phyloP scores from a whole-genome alignment of 2,888 invertebrate species.

The Drosophila bunnanda region DNA sequence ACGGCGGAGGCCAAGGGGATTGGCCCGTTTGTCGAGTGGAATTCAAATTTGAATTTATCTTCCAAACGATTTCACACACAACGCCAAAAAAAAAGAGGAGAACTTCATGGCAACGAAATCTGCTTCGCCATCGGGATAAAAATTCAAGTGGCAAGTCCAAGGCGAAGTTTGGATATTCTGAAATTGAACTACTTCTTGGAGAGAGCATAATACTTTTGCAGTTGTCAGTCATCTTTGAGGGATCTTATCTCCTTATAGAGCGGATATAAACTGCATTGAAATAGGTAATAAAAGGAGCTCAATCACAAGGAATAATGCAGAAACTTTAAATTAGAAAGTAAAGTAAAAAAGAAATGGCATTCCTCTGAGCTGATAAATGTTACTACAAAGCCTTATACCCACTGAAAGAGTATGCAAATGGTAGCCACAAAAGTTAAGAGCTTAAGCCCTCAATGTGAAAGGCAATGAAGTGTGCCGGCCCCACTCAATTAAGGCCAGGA shows the following conservation, averaged over 20 bases:
- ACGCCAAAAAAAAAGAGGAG: conserved; percentile 1
- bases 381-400: neutral
- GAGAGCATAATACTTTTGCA: neutral
- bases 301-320: neutral
- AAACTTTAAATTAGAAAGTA: neutral
- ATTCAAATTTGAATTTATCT: conserved; percentile 74
- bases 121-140: conserved; percentile 12
- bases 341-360: neutral
- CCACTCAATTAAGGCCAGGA: conserved; percentile 40
- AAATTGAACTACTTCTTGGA: neutral
- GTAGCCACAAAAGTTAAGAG: conserved; percentile 40
- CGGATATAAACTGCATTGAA: neutral
- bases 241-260: neutral
- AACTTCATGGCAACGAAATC: conserved; percentile 35
- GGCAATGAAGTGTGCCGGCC: conserved; percentile 37
- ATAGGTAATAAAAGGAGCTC: neutral
- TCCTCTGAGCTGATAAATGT: neutral
- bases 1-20: conserved; percentile 18
- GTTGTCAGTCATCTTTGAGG: too few relatives aligned
- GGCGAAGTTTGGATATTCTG: conserved; percentile 16
- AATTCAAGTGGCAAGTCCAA: neutral
- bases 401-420: conserved; percentile 31
- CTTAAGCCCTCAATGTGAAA: conserved; percentile 46
- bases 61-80: conserved; percentile 61
- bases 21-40: conserved; percentile 64